Conservation (phyloP, 2,797 vertebrate species). For the Eutrigla gurnardus region DNA sequence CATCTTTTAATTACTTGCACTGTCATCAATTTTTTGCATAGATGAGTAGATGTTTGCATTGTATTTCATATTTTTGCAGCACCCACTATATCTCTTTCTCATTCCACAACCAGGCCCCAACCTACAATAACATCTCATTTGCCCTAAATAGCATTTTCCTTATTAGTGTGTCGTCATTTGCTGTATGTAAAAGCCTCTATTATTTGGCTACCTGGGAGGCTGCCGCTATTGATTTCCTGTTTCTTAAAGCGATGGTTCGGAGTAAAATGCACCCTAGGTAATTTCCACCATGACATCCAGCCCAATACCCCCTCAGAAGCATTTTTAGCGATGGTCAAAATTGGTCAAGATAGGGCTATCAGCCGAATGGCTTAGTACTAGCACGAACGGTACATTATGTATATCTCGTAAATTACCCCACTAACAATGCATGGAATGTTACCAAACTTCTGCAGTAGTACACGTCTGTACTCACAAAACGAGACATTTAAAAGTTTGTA, state of each 20-base stretch:
- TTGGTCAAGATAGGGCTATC: too few relatives aligned
- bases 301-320: too few relatives aligned
- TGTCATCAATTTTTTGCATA: not conserved
- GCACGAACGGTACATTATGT: too few relatives aligned
- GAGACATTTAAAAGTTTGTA: too few relatives aligned
- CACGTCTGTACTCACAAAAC: too few relatives aligned
- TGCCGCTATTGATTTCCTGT: constrained; percentile 74
- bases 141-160: constrained; percentile 30
- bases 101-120: not conserved
- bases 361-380: too few relatives aligned
- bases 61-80: not conserved
- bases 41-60: not conserved
- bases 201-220: constrained; percentile 56
- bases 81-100: not conserved
- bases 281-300: too few relatives aligned
- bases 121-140: not conserved
- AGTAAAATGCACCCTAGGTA: too few relatives aligned
- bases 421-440: too few relatives aligned
- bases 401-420: too few relatives aligned
- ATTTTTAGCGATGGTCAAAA: too few relatives aligned
- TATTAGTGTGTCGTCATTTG: constrained; percentile 48
- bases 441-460: too few relatives aligned
- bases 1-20: constrained; percentile 15
- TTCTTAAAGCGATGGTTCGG: constrained; percentile 16
- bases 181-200: constrained; percentile 45